phyloP scores from a whole-genome alignment of 2,113 vertebrate genomes.

The Brienomyrus brachyistius region DNA sequence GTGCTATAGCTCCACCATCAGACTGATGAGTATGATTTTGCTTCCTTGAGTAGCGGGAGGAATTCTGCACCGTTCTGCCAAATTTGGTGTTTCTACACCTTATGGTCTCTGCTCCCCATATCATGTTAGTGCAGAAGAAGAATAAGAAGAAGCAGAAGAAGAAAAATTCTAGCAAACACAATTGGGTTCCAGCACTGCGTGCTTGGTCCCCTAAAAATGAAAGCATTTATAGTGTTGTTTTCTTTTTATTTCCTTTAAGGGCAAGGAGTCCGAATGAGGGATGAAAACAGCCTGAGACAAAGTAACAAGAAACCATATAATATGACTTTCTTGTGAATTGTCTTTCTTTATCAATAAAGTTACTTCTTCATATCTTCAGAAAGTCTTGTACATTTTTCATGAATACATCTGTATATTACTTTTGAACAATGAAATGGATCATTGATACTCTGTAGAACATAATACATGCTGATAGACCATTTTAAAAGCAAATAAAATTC shows the following conservation, averaged over 20 bases:
- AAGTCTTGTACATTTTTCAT: neutral
- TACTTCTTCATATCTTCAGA: neutral
- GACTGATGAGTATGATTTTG: neutral
- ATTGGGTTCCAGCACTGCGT: neutral
- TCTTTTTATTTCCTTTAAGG: slow-evolving; percentile 36
- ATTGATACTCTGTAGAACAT: neutral
- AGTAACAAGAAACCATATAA: slow-evolving; percentile 47
- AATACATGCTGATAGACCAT: neutral
- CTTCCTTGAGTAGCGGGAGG: neutral
- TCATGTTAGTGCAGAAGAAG: neutral
- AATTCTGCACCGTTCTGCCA: neutral
- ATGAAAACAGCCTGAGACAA: slow-evolving; percentile 13
- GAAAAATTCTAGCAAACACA: neutral
- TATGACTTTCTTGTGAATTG: slow-evolving; percentile 45
- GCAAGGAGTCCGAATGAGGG: slow-evolving; percentile 47
- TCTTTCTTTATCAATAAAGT: slow-evolving; percentile 28
- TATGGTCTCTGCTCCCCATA: neutral
- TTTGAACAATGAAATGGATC: neutral
- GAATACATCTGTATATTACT: neutral
- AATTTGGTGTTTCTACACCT: neutral
- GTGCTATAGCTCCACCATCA: neutral
- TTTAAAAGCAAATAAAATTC: no score
- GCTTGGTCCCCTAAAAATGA: neutral
- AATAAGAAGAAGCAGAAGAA: neutral
- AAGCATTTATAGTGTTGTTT: neutral